These are phyloP conservation scores for Antigone vipio DNA, from an alignment of 2,113 vertebrate genomes.

Conservation along the genomic window DNA sequence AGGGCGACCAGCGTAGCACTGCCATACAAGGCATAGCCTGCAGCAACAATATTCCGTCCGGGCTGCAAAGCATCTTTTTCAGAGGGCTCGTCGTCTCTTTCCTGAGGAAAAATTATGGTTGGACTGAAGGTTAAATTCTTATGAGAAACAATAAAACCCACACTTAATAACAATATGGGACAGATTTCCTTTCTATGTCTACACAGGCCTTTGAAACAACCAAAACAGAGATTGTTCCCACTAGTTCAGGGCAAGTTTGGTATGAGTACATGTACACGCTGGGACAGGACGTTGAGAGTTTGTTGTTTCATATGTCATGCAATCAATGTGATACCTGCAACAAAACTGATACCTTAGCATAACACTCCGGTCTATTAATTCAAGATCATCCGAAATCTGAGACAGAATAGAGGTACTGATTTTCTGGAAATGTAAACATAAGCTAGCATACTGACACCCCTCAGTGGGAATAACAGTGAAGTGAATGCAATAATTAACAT, in stretches of 20 bases:
- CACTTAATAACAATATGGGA: background rate
- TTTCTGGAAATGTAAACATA: background rate
- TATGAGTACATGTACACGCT: background rate
- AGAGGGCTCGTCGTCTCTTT: conserved; percentile 78
- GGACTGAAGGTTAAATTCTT: background rate
- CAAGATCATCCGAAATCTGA: background rate
- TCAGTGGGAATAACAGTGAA: background rate
- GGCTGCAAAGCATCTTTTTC: conserved; percentile 89
- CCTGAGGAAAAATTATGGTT: conserved; percentile 53
- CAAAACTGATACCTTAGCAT: background rate
- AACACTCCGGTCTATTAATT: background rate
- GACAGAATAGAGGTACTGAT: background rate
- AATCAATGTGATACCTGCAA: background rate
- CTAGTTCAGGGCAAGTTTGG: background rate
- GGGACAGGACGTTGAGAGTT: background rate
- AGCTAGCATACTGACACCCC: background rate
- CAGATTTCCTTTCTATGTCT: background rate
- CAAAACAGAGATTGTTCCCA: background rate
- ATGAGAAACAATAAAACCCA: background rate
- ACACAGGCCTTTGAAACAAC: background rate
- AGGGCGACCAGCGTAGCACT: conserved; percentile 93
- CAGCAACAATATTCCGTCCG: conserved; percentile 88
- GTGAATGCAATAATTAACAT: background rate
- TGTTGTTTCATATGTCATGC: background rate
- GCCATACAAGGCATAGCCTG: conserved; percentile 93